Conservation (phyloP, 2,797 vertebrate species). For the Thripadectes ignobilis region DNA sequence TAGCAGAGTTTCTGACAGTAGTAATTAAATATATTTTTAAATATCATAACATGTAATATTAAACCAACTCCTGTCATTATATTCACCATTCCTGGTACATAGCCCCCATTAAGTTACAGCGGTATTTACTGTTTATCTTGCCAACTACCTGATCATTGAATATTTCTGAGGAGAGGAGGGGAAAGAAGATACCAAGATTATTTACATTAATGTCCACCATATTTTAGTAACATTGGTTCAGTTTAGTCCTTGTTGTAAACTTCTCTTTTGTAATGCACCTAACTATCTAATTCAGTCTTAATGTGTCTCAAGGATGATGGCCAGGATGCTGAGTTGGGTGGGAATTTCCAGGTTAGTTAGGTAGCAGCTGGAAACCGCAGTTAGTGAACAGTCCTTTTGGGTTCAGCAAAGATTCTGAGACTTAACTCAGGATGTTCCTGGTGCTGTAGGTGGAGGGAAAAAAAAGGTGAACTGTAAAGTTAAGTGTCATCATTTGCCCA, state of each 20-base stretch:
- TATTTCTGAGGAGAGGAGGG: not conserved
- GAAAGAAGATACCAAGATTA: not conserved
- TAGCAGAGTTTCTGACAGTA: constrained; percentile 7
- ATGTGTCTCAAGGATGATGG: not conserved
- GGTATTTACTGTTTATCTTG: not conserved
- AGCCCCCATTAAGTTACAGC: not conserved
- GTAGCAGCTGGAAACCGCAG: not conserved
- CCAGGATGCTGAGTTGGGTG: not conserved
- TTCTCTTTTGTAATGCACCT: not conserved
- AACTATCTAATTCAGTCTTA: not conserved
- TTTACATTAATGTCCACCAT: not conserved
- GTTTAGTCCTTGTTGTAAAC: not conserved
- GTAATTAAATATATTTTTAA: not conserved
- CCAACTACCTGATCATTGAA: not conserved
- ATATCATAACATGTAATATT: not conserved
- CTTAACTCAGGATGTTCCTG: not conserved
- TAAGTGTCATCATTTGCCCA: not conserved
- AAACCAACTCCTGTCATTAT: not conserved
- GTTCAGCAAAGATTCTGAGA: not conserved
- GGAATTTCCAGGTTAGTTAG: not conserved
- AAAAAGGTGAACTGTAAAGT: not conserved
- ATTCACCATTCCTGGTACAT: not conserved
- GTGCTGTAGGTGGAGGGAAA: not conserved
- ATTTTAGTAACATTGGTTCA: not conserved
- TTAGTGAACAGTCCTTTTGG: not conserved